Percentiles rank a stretch among this genome's conserved stretches.
phyloP scores from a whole-genome alignment of 1,140 invertebrate species.

The Charaxes varanes region DNA sequence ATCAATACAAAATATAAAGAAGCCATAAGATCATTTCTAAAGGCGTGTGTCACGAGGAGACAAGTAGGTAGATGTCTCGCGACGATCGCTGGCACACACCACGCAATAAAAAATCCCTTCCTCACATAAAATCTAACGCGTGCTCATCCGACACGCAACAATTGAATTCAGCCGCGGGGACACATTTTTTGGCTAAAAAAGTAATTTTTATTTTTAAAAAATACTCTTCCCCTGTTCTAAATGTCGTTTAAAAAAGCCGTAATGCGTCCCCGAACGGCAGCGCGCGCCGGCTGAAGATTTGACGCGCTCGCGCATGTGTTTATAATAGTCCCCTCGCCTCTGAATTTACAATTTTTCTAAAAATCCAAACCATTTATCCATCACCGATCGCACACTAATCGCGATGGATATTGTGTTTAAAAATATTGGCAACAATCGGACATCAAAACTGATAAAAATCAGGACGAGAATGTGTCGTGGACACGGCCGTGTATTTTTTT shows the following conservation, averaged over 20 bases:
- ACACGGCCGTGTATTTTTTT: no score
- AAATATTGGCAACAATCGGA: slow-evolving; percentile 49
- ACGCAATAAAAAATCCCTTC: slow-evolving; percentile 65
- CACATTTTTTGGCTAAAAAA: slow-evolving; percentile 63
- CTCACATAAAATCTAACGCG: slow-evolving; percentile 61
- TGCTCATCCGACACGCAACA: slow-evolving; percentile 72
- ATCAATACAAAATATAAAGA: not conserved
- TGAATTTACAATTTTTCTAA: slow-evolving; percentile 64
- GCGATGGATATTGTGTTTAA: slow-evolving; percentile 37
- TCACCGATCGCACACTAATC: slow-evolving; percentile 52
- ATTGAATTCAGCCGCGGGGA: slow-evolving; percentile 63
- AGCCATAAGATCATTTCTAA: not conserved
- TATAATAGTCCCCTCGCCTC: slow-evolving; percentile 67
- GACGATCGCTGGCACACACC: slow-evolving; percentile 42
- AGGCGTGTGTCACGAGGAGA: slow-evolving; percentile 15
- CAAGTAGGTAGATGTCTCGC: slow-evolving; percentile 9
- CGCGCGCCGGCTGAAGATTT: slow-evolving; percentile 70
- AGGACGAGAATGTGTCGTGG: no score
- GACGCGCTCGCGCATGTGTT: slow-evolving; percentile 70
- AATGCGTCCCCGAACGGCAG: slow-evolving; percentile 50
- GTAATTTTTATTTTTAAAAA: slow-evolving; percentile 69
- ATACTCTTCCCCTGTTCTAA: slow-evolving; percentile 54
- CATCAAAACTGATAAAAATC: no score
- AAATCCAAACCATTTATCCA: slow-evolving; percentile 51
- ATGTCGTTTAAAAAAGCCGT: slow-evolving; percentile 66